phyloP scores from a whole-genome alignment of 2,113 vertebrate species.

The Lepisosteus osseus region DNA sequence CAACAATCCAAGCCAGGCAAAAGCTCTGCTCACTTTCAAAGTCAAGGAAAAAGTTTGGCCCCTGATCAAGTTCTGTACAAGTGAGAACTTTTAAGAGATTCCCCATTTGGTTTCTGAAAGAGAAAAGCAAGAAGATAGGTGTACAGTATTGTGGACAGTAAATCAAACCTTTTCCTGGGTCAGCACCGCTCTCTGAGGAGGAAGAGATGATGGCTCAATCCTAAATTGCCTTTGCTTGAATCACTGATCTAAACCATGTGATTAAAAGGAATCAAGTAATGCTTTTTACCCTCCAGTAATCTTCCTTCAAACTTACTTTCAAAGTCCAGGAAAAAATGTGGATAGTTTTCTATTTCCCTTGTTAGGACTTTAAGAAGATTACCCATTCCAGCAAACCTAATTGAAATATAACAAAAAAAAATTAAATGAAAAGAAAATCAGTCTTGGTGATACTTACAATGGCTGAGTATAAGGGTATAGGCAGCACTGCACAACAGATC shows the following conservation, averaged over 20 bases:
- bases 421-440: background rate
- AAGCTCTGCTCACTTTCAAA: constrained; percentile 87
- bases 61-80: constrained; percentile 91
- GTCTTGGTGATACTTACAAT: background rate
- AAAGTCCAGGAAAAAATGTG: constrained; percentile 99
- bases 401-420: constrained; percentile 52
- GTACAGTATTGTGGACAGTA: constrained; percentile 46
- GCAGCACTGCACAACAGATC: too few relatives aligned
- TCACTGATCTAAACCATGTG: constrained; percentile 37
- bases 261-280: constrained; percentile 40
- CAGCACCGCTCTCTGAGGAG: constrained; percentile 25
- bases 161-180: constrained; percentile 1
- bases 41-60: constrained; percentile 92
- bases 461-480: background rate
- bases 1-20: constrained; percentile 58
- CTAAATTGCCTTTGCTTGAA: constrained; percentile 23
- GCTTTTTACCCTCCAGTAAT: constrained; percentile 18
- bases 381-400: constrained; percentile 99
- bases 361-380: constrained; percentile 99
- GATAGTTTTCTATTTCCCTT: constrained; percentile 99
- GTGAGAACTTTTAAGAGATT: constrained; percentile 86
- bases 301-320: constrained; percentile 90
- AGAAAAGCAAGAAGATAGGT: constrained; percentile 57
- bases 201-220: constrained; percentile 22
- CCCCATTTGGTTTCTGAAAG: constrained; percentile 84